These are phyloP conservation scores for Lontra canadensis DNA, from an alignment of 2,113 vertebrate species.

Conservation along the genomic window DNA sequence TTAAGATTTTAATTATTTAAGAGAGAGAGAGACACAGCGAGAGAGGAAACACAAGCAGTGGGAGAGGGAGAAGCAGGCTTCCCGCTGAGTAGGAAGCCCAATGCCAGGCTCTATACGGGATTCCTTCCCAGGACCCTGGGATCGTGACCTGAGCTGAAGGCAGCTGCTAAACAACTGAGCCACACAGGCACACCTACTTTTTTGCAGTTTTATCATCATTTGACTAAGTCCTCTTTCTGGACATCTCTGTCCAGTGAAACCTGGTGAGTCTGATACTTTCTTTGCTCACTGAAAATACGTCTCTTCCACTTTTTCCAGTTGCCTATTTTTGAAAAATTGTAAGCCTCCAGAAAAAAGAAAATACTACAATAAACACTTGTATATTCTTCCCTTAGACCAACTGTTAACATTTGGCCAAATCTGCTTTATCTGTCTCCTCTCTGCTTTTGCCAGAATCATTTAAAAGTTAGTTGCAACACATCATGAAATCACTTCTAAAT, in stretches of 20 bases:
- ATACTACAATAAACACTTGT: not conserved
- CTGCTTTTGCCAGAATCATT: not conserved
- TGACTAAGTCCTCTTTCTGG: not conserved
- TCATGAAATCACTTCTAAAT: slow-evolving; percentile 4
- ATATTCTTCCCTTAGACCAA: not conserved
- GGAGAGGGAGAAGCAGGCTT: too few relatives aligned
- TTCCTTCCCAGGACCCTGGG: too few relatives aligned
- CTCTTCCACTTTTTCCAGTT: not conserved
- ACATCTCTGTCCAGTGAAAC: not conserved
- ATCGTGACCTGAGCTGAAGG: too few relatives aligned
- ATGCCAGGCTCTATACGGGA: too few relatives aligned
- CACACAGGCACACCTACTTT: not conserved
- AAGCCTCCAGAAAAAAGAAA: slow-evolving; percentile 10
- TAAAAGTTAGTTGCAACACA: not conserved
- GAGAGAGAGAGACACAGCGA: too few relatives aligned
- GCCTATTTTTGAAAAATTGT: not conserved
- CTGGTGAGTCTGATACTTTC: not conserved
- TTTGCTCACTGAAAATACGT: not conserved
- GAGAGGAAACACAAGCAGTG: too few relatives aligned
- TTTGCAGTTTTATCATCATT: not conserved
- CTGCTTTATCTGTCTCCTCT: not conserved
- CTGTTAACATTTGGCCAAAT: not conserved
- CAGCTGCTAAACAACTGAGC: too few relatives aligned
- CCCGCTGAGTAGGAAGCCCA: too few relatives aligned
- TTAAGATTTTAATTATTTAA: too few relatives aligned